These are phyloP conservation scores for Sebastes hubbsi DNA, from an alignment of 2,797 vertebrate genomes.

Conservation along the genomic window DNA sequence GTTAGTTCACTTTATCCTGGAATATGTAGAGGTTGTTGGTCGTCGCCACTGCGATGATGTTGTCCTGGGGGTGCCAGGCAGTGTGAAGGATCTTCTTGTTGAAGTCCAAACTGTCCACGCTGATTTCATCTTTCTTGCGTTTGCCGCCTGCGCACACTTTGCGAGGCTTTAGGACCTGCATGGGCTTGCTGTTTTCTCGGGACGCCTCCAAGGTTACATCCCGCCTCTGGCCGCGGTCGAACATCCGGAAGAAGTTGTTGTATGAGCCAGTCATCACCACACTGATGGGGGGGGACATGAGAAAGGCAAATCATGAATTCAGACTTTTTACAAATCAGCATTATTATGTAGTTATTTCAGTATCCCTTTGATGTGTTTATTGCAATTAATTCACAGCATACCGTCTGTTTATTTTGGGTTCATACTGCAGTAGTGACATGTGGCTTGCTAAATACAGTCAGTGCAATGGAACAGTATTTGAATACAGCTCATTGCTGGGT, in stretches of 20 bases:
- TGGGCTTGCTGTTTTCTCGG: slow-evolving; percentile 95
- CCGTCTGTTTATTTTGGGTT: too few species aligned
- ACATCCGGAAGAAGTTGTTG: slow-evolving; percentile 99
- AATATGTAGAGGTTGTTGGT: slow-evolving; percentile 99
- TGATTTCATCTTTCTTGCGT: slow-evolving; percentile 99
- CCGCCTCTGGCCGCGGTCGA: slow-evolving; percentile 92
- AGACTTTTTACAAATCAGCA: too few species aligned
- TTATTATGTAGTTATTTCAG: too few species aligned
- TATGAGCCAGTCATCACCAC: slow-evolving; percentile 99
- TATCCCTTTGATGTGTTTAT: too few species aligned
- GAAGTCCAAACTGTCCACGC: slow-evolving; percentile 99
- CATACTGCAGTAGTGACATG: too few species aligned
- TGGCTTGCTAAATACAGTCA: too few species aligned
- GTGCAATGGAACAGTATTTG: too few species aligned
- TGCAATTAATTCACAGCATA: too few species aligned
- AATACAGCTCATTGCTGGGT: too few species aligned
- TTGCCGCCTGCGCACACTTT: slow-evolving; percentile 96
- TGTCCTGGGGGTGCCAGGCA: slow-evolving; percentile 98
- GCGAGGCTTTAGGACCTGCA: slow-evolving; percentile 94
- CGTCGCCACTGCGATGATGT: slow-evolving; percentile 98
- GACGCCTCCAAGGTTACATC: slow-evolving; percentile 96
- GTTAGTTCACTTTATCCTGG: slow-evolving; percentile 98
- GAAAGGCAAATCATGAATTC: neutral
- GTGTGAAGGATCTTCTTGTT: slow-evolving; percentile 99
- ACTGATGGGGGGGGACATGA: slow-evolving; percentile 63